Evolutionary conservation across 2,888 invertebrate genomes (phyloP).

Genomic region (Carpatolechia fugitivella): DNA sequence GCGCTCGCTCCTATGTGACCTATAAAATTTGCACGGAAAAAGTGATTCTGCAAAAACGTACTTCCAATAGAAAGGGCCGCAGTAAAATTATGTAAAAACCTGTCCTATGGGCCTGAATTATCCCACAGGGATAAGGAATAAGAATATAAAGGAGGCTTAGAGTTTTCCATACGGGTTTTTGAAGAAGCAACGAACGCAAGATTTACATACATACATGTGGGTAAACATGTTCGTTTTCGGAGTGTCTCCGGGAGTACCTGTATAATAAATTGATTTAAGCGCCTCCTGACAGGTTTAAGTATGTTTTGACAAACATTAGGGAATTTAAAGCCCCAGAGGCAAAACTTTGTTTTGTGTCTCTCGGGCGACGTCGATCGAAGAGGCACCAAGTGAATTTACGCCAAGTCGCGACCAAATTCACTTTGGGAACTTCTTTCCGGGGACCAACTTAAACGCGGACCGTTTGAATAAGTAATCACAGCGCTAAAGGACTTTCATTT

Average conservation of each 20-base stretch:
- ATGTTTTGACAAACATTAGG: slow-evolving; percentile 75
- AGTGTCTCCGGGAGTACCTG: slow-evolving; percentile 66
- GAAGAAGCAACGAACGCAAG: slow-evolving; percentile 64
- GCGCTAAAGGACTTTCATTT: slow-evolving; percentile 24
- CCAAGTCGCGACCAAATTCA: slow-evolving; percentile 42
- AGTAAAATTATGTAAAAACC: slow-evolving; percentile 76
- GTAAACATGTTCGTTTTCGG: slow-evolving; percentile 61
- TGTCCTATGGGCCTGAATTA: slow-evolving; percentile 74
- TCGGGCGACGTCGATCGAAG: slow-evolving; percentile 40
- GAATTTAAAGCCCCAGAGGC: slow-evolving; percentile 65
- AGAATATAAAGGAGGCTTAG: slow-evolving; percentile 76
- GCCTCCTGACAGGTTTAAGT: slow-evolving; percentile 72
- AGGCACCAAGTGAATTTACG: slow-evolving; percentile 47
- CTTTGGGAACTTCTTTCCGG: slow-evolving; percentile 34
- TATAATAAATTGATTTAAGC: slow-evolving; percentile 78
- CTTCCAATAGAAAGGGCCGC: slow-evolving; percentile 60
- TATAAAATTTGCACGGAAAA: slow-evolving; percentile 47
- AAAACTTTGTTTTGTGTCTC: slow-evolving; percentile 62
- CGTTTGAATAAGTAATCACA: slow-evolving; percentile 34
- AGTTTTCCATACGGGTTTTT: slow-evolving; percentile 71
- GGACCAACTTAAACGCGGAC: slow-evolving; percentile 31
- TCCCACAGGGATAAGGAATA: slow-evolving; percentile 74
- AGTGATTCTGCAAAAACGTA: slow-evolving; percentile 46
- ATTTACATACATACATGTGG: slow-evolving; percentile 69
- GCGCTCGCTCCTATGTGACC: slow-evolving; percentile 47